These are phyloP conservation scores for Ctenopoma kingsleyae DNA, from an alignment of 2,797 vertebrate species.

Conservation along the genomic window DNA sequence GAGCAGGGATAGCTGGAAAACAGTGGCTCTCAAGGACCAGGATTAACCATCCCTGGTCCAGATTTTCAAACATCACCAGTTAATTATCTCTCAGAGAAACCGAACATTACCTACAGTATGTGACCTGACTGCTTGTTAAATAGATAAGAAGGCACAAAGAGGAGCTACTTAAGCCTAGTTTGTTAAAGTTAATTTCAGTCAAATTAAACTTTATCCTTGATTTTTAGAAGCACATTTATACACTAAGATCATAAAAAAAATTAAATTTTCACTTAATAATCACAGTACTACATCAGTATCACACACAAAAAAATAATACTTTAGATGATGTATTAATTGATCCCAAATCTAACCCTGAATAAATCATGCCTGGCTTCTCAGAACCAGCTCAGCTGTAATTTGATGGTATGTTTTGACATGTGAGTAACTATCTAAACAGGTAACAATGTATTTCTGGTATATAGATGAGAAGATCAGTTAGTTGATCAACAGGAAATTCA, in stretches of 20 bases:
- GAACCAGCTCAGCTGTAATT: not conserved
- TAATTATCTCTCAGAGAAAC: too few species aligned
- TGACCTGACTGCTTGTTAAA: too few species aligned
- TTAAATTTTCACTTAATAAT: not conserved
- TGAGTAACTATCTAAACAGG: not conserved
- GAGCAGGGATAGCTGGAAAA: not conserved
- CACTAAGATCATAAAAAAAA: not conserved
- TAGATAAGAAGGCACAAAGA: not conserved
- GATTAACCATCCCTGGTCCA: too few species aligned
- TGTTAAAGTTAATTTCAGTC: too few species aligned
- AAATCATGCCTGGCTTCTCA: too few species aligned
- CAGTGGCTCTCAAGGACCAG: too few species aligned
- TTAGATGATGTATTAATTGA: not conserved
- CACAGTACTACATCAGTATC: not conserved
- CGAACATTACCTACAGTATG: too few species aligned
- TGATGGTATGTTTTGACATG: too few species aligned
- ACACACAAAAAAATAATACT: not conserved
- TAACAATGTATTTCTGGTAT: not conserved
- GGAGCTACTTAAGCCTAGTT: too few species aligned
- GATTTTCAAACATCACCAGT: too few species aligned
- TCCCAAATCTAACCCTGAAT: not conserved
- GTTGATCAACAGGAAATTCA: too few species aligned
- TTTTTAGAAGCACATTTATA: not conserved
- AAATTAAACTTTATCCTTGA: not conserved
- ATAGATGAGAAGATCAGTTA: not conserved